phyloP scores from a whole-genome alignment of 2,113 vertebrate species.

The Ochotona curzoniae region DNA sequence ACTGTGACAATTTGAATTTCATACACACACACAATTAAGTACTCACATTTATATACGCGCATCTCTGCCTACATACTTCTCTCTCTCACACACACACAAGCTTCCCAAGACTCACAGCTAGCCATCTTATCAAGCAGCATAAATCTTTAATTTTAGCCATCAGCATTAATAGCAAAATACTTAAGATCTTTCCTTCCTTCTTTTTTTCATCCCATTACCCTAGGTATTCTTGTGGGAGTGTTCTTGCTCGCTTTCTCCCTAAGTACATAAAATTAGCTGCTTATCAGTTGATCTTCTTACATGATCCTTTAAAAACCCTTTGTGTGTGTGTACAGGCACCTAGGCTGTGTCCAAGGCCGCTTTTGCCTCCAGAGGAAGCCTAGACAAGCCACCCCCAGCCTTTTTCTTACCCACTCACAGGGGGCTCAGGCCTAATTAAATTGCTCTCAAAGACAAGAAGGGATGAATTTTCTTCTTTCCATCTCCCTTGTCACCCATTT shows the following conservation, averaged over 20 bases:
- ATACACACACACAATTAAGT: conserved; percentile 55
- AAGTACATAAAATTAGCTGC: conserved; percentile 99
- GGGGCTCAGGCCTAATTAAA: conserved; percentile 91
- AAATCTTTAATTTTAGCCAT: conserved; percentile 96
- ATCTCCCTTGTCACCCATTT: conserved; percentile 90
- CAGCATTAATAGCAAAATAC: conserved; percentile 91
- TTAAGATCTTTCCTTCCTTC: conserved; percentile 88
- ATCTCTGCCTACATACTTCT: background rate
- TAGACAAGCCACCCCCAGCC: conserved; percentile 82
- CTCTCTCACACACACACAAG: conserved; percentile 42
- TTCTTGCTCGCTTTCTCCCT: conserved; percentile 92
- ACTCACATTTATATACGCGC: conserved; percentile 43
- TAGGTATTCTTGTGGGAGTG: conserved; percentile 88
- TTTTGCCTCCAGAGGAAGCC: conserved; percentile 86
- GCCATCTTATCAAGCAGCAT: conserved; percentile 89
- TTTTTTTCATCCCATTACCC: conserved; percentile 85
- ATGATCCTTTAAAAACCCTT: conserved; percentile 97
- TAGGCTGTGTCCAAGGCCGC: conserved; percentile 85
- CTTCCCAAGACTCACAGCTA: conserved; percentile 79
- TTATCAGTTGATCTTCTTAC: conserved; percentile 98
- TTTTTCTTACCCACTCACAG: conserved; percentile 82
- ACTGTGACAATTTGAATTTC: conserved; percentile 69
- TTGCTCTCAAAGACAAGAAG: conserved; percentile 94
- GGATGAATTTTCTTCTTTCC: conserved; percentile 88
- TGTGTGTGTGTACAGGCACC: conserved; percentile 83